phyloP scores from a whole-genome alignment of 2,888 invertebrate genomes.

The Cephus sareptanus region DNA sequence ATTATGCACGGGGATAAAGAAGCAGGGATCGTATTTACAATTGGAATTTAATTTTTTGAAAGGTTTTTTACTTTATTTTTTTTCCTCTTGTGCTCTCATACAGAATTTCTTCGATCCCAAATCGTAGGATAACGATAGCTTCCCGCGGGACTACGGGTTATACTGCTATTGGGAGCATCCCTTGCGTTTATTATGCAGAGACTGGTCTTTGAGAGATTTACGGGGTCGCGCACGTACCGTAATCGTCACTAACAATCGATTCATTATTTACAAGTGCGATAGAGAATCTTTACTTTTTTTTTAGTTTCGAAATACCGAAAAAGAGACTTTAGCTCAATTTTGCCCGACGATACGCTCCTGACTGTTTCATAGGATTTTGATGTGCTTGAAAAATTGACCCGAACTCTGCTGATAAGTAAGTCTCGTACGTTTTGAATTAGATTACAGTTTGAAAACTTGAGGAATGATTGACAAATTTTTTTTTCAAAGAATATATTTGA shows the following conservation, averaged over 20 bases:
- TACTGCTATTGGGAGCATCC: neutral
- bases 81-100: neutral
- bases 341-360: rapidly evolving
- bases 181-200: constrained; percentile 16
- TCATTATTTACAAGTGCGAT: constrained; percentile 18
- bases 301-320: neutral
- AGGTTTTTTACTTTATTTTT: neutral
- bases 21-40: neutral
- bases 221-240: constrained; percentile 19
- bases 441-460: no score
- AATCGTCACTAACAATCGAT: constrained; percentile 24
- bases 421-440: no score
- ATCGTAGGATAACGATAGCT: neutral
- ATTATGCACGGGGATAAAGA: neutral
- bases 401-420: neutral
- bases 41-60: neutral
- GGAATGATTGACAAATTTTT: no score
- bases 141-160: neutral
- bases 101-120: neutral
- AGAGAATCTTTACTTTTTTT: neutral
- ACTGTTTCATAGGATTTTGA: neutral
- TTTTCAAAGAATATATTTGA: no score
- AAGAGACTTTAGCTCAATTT: neutral
- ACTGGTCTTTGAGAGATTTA: constrained; percentile 18
- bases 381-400: constrained; percentile 13